Evolutionary conservation across 2,888 invertebrate genomes (phyloP), one percentile per base, ranked within the genome.

Genomic region (Malachius bipustulatus): DNA sequence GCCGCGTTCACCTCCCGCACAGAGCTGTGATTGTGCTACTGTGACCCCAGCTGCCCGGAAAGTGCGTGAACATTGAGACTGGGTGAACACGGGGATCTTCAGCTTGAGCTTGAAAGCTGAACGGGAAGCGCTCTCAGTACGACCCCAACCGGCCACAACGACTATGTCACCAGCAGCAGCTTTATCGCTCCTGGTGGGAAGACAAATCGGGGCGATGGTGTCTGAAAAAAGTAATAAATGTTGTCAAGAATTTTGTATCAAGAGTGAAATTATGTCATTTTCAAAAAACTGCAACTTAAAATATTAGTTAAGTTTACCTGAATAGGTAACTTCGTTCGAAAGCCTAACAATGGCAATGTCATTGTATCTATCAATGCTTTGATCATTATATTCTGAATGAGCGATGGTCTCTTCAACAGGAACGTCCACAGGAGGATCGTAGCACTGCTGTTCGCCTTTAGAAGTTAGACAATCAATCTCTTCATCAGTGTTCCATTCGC

Each of bases 81-180:
- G 30, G 3, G 24, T 11, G n/a, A 29, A 36, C 3, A 75, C 58
- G 0, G 77, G 77, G 9, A 63, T 62, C 38, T 54, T 41, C 4
- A 72, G 48, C 52, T 73, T 70, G 19, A 71, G 45, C 47, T 70
- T 70, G 6, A 68, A 45, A 28, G 62, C 55, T 15, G 70, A 70
- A 6, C 62, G 61, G 1, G 63, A 62, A 19, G 50, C 50, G 2
- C 45, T 57, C 47, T 75, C 73, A 1, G 75, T 75, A 51, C 66
- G 71, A 6, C 78, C 78, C 77, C 77, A 78, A 6, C 77, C 77
- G 8, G 75, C 73, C 0, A 73, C 71, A 34, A 59, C 62, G 41
- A 75, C 53, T 8, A 60, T 62, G 14, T 61, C 48, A 0, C 66
- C 65, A 32, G 55, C 64, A 30, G 61, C 66, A 2, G 57, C 50